Evolutionary conservation across 2,113 vertebrate species (phyloP), one percentile per base, ranked within the genome.

Genomic region (Casuarius casuarius): DNA sequence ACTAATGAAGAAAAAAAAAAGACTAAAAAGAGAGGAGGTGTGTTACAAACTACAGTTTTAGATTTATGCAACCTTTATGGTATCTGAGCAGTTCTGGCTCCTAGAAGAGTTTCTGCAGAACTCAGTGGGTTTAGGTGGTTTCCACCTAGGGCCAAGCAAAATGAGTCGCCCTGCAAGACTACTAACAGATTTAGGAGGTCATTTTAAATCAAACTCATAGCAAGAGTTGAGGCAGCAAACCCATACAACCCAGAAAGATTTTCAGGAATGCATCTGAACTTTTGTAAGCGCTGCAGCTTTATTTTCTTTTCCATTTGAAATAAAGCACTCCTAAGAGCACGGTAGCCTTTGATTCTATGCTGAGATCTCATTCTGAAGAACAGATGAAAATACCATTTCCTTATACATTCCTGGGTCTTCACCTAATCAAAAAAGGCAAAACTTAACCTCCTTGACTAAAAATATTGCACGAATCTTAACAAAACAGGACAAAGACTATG

Each of bases 201-300:
- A 89, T 85, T 89, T 91, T 49, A 97, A 95, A 97, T 92, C 80
- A 96, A 96, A 93, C 16, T 63, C 21, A 3, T 56, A 91, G 89
- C 61, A 91, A 76, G 63, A 89, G 84, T 26, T 70, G 74, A 96
- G 86, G 87, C 23, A 4, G 76, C 73, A 95, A 87, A 95, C 73
- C 95, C 93, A 89, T 62, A 52, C 62, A 87, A 89, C 81, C 77
- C 54, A 49, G 75, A 95, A 97, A 92, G 89, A 94, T 74, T 94
- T 92, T 66, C 91, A 91, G 92, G 95, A 97, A 97, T 82, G 90
- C 80, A 95, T 72, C 70, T 87, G 86, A 93, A 94, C 84, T 93
- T 75, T 29, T 48, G 3, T 40, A 90, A 91, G 92, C 35, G 54
- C 77, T 87, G 91, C 40, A 67, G 87, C 77, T 95, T 95, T 97